Evolutionary conservation across 2,888 invertebrate species (phyloP).

Genomic region (Drosophila neonasuta): DNA sequence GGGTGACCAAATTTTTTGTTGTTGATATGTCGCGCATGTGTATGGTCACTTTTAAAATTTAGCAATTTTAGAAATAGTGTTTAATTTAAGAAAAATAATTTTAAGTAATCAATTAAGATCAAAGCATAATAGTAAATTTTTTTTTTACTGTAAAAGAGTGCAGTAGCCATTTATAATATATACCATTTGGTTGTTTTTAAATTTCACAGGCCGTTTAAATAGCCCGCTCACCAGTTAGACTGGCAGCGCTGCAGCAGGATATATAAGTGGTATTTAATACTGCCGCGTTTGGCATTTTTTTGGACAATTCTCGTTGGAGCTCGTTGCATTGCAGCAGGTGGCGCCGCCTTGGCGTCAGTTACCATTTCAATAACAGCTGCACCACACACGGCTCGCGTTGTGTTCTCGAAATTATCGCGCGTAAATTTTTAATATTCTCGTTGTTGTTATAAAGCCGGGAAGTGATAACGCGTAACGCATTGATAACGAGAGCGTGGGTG

Average conservation of each 20-base stretch:
- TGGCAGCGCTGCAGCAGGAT: conserved; percentile 38
- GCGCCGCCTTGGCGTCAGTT: conserved; percentile 60
- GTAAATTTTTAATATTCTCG: conserved; percentile 41
- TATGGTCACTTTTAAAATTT: conserved; percentile 1
- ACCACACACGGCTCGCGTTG: conserved; percentile 19
- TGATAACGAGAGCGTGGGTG: conserved; percentile 51
- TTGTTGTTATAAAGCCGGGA: conserved; percentile 37
- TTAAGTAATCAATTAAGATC: too few species aligned
- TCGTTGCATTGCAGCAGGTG: conserved; percentile 57
- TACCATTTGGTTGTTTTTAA: too few species aligned
- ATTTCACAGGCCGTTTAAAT: conserved; percentile 5
- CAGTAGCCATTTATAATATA: too few species aligned
- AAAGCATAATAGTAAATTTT: too few species aligned
- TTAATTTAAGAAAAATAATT: neutral
- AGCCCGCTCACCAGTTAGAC: neutral
- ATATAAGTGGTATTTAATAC: conserved; percentile 28
- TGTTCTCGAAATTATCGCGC: conserved; percentile 42
- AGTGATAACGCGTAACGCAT: conserved; percentile 44
- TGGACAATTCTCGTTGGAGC: neutral
- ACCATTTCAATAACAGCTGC: conserved; percentile 44
- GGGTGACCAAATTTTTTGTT: conserved; percentile 3
- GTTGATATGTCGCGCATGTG: neutral
- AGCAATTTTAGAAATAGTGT: neutral
- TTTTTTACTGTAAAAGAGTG: too few species aligned
- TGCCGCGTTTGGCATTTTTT: conserved; percentile 35